Evolutionary conservation across 2,113 vertebrate species (phyloP), one percentile per base, ranked within the genome.

Genomic region (Petrocephalus zakoni): DNA sequence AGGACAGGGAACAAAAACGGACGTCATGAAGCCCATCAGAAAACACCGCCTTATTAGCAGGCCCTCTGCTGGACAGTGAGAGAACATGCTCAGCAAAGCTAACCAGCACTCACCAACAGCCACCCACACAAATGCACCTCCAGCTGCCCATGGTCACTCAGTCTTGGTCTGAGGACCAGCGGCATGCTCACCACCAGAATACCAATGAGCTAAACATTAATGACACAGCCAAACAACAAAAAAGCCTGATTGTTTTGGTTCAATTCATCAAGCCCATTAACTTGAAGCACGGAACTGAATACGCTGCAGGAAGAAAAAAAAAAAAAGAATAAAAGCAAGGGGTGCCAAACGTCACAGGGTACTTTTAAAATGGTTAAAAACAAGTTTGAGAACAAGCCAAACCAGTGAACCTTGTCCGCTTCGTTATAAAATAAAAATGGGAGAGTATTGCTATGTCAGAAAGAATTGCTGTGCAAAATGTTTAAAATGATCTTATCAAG

Each of bases 361-460:
- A 85, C 3, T 21, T 15, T 29, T 78, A 78, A 78, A 78, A 78
- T 19, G 34, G 34, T 78, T 42, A n/a, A n/a, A n/a, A n/a, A n/a
- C 72, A 75, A 37, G 29, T 75, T 75, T n/a, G 37, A 42, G 7
- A 42, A 42, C 22, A 47, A 82, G 21, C 13, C 0, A 86, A 92
- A 93, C 92, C 88, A 89, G 8, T 84, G 90, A 93, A 91, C 92
- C 87, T 87, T 72, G 75, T 90, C 90, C 89, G 89, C 90, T 86
- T 47, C 68, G 64, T 10, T 49, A 81, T 49, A 49, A 83, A 83
- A 81, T 42, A 22, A 11, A 83, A 83, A 83, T 83, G 81, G 81
- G 37, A 22, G 46, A 83, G 46, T 83, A 83, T 49, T 83, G 81
- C 46, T 47, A 84, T 5, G 21, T 87, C 13, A 5, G 37, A 42